Base-by-base conservation (phyloP, 2,113 vertebrate species). In the Heteronetta atricapilla region DNA sequence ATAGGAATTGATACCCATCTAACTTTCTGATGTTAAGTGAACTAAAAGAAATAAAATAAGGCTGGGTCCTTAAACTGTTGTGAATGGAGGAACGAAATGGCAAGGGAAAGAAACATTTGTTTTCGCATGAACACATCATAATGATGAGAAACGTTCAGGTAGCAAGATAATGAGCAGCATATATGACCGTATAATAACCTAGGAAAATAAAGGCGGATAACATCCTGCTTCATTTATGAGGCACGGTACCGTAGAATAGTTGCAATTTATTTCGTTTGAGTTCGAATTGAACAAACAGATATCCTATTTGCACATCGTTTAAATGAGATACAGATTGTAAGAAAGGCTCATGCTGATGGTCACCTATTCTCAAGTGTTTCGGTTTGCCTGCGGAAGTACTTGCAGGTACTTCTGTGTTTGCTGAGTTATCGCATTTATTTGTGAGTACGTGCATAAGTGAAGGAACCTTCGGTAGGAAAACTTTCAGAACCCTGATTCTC, bases 151-250 rank as follows among this genome's bases (percentile, higher is more conserved):
- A 36, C 20, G 62, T 44, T 66, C 55, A 70, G 62, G 53, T 28
- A 90, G 60, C 38, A 60, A 75, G 76, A 70, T 46, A 23, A 50
- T 6, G n/a, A 93, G 16, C 53, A 82, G 62, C 26, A 26, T 72
- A 78, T 50, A 81, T 0, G 8, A 60, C 68, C 33, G 1, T 44
- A 15, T 44, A 81, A 95, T 60, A 88, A 79, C 12, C 48, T 50
- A 75, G 82, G 46, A 90, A 94, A 95, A 72, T 42, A 93, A 77
- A 78, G 86, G 76, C 89, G 62, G 46, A 44, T 82, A 85, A 69
- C 73, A 93, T 96, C 86, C 93, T 94, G 80, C 72, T 96, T 75
- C 58, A 29, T 87, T 93, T 91, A 92, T 21, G 18, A 50, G 22
- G 15, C 29, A 52, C 20, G 44, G 12, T 68, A 28, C 3, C 5